Evolutionary conservation across 1,140 invertebrate species (phyloP).

Genomic region (Brachionus asplanchnoidis): DNA sequence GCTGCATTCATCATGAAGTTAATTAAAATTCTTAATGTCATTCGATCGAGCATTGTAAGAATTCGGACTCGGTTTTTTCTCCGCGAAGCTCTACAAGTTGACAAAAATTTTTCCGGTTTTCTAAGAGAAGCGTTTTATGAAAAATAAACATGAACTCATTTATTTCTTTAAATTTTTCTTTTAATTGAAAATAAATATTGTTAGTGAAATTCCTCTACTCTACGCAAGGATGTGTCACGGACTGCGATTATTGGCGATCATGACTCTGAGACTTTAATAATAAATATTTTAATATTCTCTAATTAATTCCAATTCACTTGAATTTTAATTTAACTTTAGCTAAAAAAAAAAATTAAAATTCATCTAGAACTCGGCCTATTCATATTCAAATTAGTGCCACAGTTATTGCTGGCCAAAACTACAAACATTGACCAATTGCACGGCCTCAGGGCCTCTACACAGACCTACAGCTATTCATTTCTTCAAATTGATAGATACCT

Average conservation of each 20-base stretch:
- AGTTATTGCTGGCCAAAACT: background rate
- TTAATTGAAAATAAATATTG: constrained; percentile 24
- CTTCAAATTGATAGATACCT: background rate
- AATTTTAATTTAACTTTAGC: background rate
- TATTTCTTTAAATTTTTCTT: background rate
- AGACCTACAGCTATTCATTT: background rate
- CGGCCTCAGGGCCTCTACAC: background rate
- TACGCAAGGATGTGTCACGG: background rate
- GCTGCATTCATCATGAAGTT: background rate
- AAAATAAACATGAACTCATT: constrained; percentile 27
- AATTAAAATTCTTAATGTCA: constrained; percentile 35
- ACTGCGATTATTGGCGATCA: background rate
- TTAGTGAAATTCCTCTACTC: background rate
- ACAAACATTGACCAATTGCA: background rate
- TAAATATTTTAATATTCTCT: background rate
- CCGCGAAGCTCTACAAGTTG: constrained; percentile 2
- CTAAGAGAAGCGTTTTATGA: background rate
- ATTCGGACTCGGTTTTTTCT: background rate
- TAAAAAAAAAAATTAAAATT: background rate
- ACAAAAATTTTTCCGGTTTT: constrained; percentile 25
- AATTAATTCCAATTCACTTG: constrained; percentile 33
- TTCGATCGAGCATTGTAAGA: background rate
- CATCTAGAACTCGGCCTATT: background rate
- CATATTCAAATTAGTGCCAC: background rate
- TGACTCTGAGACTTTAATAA: background rate